Evolutionary conservation across 2,113 vertebrate genomes (phyloP).

Genomic region (Eptatretus burgeri): DNA sequence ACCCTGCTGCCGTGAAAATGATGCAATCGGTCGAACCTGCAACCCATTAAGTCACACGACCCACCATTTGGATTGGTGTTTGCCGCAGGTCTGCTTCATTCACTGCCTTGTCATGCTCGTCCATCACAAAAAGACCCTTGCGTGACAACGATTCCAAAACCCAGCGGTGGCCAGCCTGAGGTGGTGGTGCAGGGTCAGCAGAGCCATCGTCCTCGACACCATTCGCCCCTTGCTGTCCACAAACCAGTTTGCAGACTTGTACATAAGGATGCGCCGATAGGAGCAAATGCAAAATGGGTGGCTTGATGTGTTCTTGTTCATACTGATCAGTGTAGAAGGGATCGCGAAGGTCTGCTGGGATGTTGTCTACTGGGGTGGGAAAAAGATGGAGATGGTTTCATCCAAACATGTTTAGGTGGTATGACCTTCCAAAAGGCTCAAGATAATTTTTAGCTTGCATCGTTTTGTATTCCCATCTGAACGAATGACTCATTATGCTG

Average conservation of each 20-base stretch:
- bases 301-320: slow-evolving; percentile 84
- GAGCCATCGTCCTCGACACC: no score
- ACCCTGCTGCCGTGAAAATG: neutral
- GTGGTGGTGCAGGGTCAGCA: no score
- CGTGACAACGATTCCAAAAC: slow-evolving; percentile 55
- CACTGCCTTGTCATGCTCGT: slow-evolving; percentile 40
- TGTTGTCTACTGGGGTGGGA: slow-evolving; percentile 27
- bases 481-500: no score
- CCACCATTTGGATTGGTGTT: slow-evolving; percentile 68
- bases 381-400: neutral
- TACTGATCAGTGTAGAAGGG: slow-evolving; percentile 83
- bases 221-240: no score
- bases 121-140: slow-evolving; percentile 63
- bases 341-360: slow-evolving; percentile 54
- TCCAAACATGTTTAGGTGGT: no score
- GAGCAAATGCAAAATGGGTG: slow-evolving; percentile 40
- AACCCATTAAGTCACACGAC: slow-evolving; percentile 12
- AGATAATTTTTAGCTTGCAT: no score
- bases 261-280: slow-evolving; percentile 66
- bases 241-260: slow-evolving; percentile 22
- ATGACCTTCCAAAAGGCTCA: no score
- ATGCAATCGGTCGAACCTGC: neutral
- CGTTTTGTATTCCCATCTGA: no score
- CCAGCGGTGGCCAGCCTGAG: slow-evolving; percentile 28
- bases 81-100: slow-evolving; percentile 40